A percentile compares a stretch with the other conserved stretches of the same genome.
Evolutionary conservation across 2,113 vertebrate genomes (phyloP).

Genomic region (Uropsilus gracilis): DNA sequence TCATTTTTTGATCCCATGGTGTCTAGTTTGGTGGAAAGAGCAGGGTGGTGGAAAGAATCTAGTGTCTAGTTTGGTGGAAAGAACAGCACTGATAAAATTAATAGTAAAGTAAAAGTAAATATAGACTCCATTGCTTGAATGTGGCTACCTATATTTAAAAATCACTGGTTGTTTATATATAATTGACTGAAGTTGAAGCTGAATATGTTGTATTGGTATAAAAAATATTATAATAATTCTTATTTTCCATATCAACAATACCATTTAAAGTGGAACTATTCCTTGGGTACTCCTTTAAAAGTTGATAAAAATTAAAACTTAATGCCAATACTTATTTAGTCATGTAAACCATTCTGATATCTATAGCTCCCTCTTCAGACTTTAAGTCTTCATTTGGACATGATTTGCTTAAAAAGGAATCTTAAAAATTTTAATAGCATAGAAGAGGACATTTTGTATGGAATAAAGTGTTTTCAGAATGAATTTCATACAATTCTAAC

Average conservation of each 20-base stretch:
- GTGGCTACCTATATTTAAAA: not conserved
- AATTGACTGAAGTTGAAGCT: not conserved
- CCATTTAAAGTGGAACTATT: not conserved
- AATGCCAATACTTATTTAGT: not conserved
- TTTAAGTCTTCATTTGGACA: not conserved
- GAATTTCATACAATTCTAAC: not conserved
- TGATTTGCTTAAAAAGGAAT: not conserved
- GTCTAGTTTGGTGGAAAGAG: not conserved
- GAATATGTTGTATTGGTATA: not conserved
- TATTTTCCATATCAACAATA: not conserved
- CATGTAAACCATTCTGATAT: not conserved
- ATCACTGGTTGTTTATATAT: not conserved
- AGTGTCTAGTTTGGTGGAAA: not conserved
- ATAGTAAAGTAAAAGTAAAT: not conserved
- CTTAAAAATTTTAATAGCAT: not conserved
- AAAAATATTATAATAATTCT: not conserved
- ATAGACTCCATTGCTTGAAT: not conserved
- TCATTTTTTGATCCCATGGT: not conserved
- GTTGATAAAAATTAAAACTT: slow-evolving; percentile 20
- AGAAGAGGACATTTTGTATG: not conserved
- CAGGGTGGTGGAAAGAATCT: no score
- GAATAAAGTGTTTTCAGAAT: not conserved
- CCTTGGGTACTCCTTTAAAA: not conserved
- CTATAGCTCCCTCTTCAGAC: not conserved
- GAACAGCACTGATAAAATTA: not conserved